These are phyloP conservation scores for Antennarius maculatus DNA, from an alignment of 2,797 vertebrate species.

Conservation along the genomic window DNA sequence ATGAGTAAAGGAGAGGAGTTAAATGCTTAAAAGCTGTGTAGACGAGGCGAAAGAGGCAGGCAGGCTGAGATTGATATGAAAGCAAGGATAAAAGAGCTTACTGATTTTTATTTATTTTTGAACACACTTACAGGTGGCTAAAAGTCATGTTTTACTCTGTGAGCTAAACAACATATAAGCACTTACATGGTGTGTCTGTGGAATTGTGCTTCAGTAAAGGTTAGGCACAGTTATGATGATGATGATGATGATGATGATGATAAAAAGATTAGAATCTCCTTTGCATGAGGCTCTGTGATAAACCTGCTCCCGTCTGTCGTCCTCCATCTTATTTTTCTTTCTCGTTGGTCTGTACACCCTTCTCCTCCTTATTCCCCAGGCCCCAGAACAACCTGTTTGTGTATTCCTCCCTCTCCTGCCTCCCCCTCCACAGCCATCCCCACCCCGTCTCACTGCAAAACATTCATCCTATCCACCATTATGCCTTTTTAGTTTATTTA, in stretches of 20 bases:
- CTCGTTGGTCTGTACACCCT: conserved; percentile 24
- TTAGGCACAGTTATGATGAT: conserved; percentile 28
- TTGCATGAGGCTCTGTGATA: conserved; percentile 27
- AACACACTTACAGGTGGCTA: too few relatives aligned
- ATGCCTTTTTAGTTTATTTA: conserved; percentile 57
- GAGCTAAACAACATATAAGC: too few relatives aligned
- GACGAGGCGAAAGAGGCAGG: conserved; percentile 46
- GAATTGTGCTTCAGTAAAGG: conserved; percentile 14
- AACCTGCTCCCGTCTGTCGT: conserved; percentile 30
- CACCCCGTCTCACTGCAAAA: conserved; percentile 21
- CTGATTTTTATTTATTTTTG: too few relatives aligned
- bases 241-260: conserved; percentile 29
- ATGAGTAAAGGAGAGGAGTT: conserved; percentile 44
- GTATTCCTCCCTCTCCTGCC: conserved; percentile 70
- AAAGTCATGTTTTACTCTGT: too few relatives aligned
- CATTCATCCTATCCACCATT: conserved; percentile 58
- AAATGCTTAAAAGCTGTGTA: conserved; percentile 38
- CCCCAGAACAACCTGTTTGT: conserved; percentile 78
- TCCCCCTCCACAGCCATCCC: conserved; percentile 32
- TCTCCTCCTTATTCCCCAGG: conserved; percentile 64
- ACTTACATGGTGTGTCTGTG: conserved; percentile 5
- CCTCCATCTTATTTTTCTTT: conserved; percentile 66
- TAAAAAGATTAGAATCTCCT: conserved; percentile 34
- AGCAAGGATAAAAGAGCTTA: conserved; percentile 13
- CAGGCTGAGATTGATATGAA: conserved; percentile 35